phyloP scores from a whole-genome alignment of 2,797 vertebrate species.

The Gallirallus australis region DNA sequence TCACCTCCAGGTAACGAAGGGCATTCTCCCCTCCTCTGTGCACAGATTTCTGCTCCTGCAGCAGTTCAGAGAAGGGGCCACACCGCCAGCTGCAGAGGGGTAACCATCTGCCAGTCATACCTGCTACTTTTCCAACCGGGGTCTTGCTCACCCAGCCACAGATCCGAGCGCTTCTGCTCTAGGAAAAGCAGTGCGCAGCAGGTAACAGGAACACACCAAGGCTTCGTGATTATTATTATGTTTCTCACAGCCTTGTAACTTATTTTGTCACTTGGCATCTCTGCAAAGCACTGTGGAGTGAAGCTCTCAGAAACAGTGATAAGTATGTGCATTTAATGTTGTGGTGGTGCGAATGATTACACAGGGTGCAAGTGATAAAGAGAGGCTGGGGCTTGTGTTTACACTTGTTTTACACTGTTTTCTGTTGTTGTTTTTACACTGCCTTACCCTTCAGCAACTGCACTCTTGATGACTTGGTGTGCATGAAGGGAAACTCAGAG shows the following conservation, averaged over 20 bases:
- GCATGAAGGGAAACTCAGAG: neutral
- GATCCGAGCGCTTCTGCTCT: neutral
- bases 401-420: neutral
- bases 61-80: neutral
- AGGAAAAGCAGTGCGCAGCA: neutral
- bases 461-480: neutral
- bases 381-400: neutral
- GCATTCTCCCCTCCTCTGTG: neutral
- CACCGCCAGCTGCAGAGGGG: rapidly evolving
- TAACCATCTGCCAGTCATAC: neutral
- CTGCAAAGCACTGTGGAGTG: neutral
- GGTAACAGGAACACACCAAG: neutral
- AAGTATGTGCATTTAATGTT: neutral
- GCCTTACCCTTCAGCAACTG: neutral
- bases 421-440: neutral
- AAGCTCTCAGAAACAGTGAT: neutral
- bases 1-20: neutral
- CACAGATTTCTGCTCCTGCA: neutral
- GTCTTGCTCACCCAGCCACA: neutral
- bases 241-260: neutral
- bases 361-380: neutral
- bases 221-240: neutral
- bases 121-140: neutral
- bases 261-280: neutral
- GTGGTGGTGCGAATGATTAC: rapidly evolving